A percentile compares a stretch with the other conserved stretches of the same genome.
These are phyloP conservation scores for Pristionchus fissidentatus DNA, from an alignment of 2,888 invertebrate species.

Conservation along the genomic window DNA sequence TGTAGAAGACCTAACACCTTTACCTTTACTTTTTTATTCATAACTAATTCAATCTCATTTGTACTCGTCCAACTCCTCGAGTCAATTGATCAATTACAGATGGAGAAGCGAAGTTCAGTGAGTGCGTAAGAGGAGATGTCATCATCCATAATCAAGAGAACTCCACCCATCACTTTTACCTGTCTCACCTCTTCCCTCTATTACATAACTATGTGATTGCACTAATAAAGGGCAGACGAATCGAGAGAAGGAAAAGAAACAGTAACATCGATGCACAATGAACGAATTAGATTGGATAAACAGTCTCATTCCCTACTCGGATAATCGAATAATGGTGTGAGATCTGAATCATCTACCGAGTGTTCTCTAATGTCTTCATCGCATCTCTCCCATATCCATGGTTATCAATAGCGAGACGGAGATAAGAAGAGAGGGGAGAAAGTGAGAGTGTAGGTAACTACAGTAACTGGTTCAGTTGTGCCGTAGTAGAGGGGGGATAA, in stretches of 20 bases:
- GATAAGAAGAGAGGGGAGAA: neutral
- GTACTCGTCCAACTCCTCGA: no score
- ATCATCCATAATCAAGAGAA: neutral
- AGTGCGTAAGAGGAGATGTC: slow-evolving; percentile 15
- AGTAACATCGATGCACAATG: slow-evolving; percentile 1
- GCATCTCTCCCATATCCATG: no score
- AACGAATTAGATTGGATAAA: no score
- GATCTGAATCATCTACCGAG: no score
- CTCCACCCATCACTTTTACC: neutral
- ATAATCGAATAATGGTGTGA: no score
- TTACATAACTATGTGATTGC: slow-evolving; percentile 11
- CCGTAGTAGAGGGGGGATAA: neutral
- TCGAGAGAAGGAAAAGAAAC: neutral
- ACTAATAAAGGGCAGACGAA: neutral
- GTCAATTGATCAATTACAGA: slow-evolving; percentile 26
- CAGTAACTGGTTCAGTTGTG: slow-evolving; percentile 26
- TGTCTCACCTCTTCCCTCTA: neutral
- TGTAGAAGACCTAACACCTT: no score
- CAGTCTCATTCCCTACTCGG: no score
- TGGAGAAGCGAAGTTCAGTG: slow-evolving; percentile 33
- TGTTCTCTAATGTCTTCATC: no score
- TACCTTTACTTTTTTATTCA: no score
- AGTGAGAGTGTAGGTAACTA: slow-evolving; percentile 38
- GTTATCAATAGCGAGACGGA: no score
- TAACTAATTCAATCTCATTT: no score